Conservation (phyloP, 2,888 invertebrate species). For the Coelinius sp. region DNA sequence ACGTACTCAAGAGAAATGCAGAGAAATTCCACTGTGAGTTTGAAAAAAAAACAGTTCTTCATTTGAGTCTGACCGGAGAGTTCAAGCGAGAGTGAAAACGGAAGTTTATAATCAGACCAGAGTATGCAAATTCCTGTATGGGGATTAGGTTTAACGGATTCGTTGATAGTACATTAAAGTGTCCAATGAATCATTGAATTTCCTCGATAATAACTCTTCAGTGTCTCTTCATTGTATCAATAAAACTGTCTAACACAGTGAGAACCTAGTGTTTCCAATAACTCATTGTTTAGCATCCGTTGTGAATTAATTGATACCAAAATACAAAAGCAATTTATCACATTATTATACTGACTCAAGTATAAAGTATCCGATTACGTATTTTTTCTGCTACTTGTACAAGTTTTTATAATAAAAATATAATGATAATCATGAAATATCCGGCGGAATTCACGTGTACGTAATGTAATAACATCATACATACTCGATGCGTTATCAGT, state of each 20-base stretch:
- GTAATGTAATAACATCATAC: too few species aligned
- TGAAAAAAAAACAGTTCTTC: not conserved
- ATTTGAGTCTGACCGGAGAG: not conserved
- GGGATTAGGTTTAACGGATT: not conserved
- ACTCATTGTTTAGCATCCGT: slow-evolving; percentile 5
- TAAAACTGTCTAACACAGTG: not conserved
- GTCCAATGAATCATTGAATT: not conserved
- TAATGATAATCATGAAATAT: too few species aligned
- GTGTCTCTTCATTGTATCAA: slow-evolving; percentile 13
- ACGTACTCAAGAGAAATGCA: not conserved
- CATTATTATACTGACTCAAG: not conserved
- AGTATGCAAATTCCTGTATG: not conserved
- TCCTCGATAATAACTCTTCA: slow-evolving; percentile 13
- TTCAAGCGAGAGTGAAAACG: not conserved
- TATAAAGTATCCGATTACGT: not conserved
- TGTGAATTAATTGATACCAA: not conserved
- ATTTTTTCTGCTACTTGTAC: too few species aligned
- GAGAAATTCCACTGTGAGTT: not conserved
- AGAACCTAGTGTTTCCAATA: not conserved
- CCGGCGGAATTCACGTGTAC: not conserved
- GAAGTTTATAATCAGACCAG: slow-evolving; percentile 2
- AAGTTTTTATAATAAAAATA: too few species aligned
- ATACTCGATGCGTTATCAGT: too few species aligned
- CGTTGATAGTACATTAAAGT: not conserved
- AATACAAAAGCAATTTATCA: not conserved